Conservation (phyloP, 1,140 invertebrate genomes). For the Drosophila nasuta region DNA sequence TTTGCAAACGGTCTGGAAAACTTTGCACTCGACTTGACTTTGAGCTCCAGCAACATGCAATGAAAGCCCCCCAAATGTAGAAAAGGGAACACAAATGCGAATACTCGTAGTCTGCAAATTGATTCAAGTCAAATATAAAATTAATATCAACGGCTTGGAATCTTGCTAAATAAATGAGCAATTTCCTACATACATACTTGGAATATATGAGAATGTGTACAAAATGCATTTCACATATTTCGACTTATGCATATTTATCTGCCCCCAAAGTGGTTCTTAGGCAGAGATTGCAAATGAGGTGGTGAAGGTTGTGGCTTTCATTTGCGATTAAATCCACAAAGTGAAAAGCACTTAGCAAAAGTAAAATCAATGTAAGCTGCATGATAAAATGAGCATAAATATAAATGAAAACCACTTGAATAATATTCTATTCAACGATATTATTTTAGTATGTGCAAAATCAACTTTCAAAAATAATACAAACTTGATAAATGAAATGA, state of each 20-base stretch:
- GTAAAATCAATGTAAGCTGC: neutral
- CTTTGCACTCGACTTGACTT: constrained; percentile 69
- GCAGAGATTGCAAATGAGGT: neutral
- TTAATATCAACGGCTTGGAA: constrained; percentile 29
- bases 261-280: neutral
- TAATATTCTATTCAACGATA: neutral
- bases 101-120: constrained; percentile 35
- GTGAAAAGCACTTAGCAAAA: neutral
- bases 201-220: neutral
- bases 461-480: neutral
- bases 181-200: constrained; percentile 29
- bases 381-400: neutral
- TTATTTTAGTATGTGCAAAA: neutral
- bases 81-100: constrained; percentile 15
- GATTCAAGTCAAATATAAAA: constrained; percentile 57
- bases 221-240: neutral
- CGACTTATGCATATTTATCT: neutral
- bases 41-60: constrained; percentile 22
- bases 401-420: no score
- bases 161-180: constrained; percentile 45
- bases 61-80: constrained; percentile 4
- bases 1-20: constrained; percentile 75
- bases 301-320: constrained; percentile 6
- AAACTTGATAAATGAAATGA: no score
- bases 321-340: neutral